phyloP scores from a whole-genome alignment of 2,888 invertebrate genomes.

The Zelleria hepariella region DNA sequence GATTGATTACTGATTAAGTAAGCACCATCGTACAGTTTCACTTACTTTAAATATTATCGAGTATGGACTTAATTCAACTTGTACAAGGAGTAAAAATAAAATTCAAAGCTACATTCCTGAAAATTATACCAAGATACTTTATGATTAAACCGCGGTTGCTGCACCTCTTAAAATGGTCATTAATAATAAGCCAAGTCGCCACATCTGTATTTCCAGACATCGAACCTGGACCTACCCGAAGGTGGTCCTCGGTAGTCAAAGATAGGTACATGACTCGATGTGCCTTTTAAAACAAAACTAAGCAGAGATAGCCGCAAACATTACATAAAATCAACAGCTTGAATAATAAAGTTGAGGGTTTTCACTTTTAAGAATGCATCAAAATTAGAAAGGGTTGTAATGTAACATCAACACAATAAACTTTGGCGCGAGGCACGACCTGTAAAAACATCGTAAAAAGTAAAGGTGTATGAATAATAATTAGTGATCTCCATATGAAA shows the following conservation, averaged over 20 bases:
- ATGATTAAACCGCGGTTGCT: no score
- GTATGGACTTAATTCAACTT: no score
- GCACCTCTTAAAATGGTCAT: neutral
- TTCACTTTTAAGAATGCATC: neutral
- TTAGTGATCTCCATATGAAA: conserved; percentile 18
- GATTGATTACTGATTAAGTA: no score
- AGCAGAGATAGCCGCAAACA: no score
- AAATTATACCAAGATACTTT: no score
- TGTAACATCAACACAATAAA: neutral
- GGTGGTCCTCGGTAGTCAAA: conserved; percentile 12
- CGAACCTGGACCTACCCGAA: conserved; percentile 39
- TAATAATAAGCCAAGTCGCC: neutral
- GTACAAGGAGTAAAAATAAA: no score
- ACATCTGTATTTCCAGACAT: neutral
- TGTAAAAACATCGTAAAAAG: conserved; percentile 53
- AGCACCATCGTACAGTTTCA: neutral
- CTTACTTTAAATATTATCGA: no score
- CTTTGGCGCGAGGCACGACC: conserved; percentile 18
- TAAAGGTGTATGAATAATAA: conserved; percentile 5
- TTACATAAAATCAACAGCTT: neutral
- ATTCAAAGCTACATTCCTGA: no score
- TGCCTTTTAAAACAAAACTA: neutral
- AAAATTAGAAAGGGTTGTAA: conserved; percentile 12
- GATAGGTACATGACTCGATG: neutral
- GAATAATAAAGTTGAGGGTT: neutral